Evolutionary conservation across 2,888 invertebrate genomes (phyloP).

Genomic region (Cantharis flavilabris): DNA sequence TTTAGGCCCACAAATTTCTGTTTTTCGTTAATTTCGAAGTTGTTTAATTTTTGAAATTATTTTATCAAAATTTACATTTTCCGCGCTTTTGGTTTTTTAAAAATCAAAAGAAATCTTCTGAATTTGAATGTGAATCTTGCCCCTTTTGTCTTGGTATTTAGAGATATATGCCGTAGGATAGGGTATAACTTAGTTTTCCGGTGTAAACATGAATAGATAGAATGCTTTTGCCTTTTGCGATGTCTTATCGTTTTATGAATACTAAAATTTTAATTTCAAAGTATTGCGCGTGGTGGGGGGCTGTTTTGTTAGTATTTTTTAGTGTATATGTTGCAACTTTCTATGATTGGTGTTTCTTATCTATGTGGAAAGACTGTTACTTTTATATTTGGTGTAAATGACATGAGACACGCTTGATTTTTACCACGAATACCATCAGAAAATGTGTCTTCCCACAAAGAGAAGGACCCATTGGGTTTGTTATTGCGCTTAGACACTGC

Average conservation of each 20-base stretch:
- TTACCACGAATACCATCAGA: constrained; percentile 61
- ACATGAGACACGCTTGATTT: constrained; percentile 48
- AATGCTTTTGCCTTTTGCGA: no score
- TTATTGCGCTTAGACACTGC: constrained; percentile 62
- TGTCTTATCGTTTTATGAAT: background rate
- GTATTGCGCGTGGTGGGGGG: constrained; percentile 19
- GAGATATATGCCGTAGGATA: no score
- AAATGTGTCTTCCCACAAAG: constrained; percentile 83
- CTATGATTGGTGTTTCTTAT: constrained; percentile 63
- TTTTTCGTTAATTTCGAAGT: no score
- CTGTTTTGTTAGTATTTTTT: constrained; percentile 7
- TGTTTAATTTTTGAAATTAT: no score
- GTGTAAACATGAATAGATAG: no score
- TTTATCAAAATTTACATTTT: no score
- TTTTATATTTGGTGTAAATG: constrained; percentile 55
- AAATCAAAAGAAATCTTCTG: no score
- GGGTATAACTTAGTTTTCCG: no score
- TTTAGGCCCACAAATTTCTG: no score
- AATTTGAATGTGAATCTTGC: no score
- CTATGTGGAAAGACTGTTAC: constrained; percentile 79
- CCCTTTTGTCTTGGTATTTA: no score
- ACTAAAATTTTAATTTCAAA: background rate
- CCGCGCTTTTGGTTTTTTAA: no score
- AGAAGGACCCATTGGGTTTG: constrained; percentile 64
- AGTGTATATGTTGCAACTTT: constrained; percentile 34